Evolutionary conservation across 2,888 invertebrate genomes (phyloP), one percentile per base, ranked within the genome.

Genomic region (Chrysomela aeneicollis): DNA sequence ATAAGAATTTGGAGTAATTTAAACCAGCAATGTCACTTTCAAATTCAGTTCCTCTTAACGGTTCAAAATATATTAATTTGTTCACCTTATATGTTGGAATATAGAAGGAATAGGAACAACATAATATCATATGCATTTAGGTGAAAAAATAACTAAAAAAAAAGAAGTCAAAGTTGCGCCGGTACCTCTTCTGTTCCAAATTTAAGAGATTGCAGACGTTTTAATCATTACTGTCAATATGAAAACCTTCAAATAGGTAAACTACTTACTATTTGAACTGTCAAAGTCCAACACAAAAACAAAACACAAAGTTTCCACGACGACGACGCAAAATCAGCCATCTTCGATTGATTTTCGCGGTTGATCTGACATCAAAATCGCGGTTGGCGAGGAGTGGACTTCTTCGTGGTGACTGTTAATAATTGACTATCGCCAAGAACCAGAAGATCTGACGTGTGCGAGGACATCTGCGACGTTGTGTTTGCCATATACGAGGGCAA

Each of bases 181-280:
- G n/a, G n/a, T n/a, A n/a, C n/a, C n/a, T n/a, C n/a, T n/a, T n/a
- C n/a, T n/a, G n/a, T n/a, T n/a, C n/a, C n/a, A n/a, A n/a, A n/a
- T n/a, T n/a, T n/a, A n/a, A n/a, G n/a, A n/a, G n/a, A 47, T 47
- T 47, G 8, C 19, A 18, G 10, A 47, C 17, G 15, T 47, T 47
- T 47, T n/a, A 47, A 15, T 47, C 17, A 15, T 47, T 17, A 47
- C 15, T 10, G 18, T 47, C 18, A 19, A 49, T 15, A 35, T 2
- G 12, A 35, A 10, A 35, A 2, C 12, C 35, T 3, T 10, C 35
- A 8, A 59, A 47, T 35, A 53, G 46, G 21, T 42, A 63, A 54
- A 26, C 6, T 59, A 74, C 74, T 74, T 73, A 74, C 74, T 66
- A 61, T 67, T 66, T 68, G 71, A 67, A 64, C 35, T 50, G 66